Percentiles rank a stretch among this genome's conserved stretches.
These are phyloP conservation scores for Nemotelus pantherinus DNA, from an alignment of 2,888 invertebrate genomes.

Conservation along the genomic window DNA sequence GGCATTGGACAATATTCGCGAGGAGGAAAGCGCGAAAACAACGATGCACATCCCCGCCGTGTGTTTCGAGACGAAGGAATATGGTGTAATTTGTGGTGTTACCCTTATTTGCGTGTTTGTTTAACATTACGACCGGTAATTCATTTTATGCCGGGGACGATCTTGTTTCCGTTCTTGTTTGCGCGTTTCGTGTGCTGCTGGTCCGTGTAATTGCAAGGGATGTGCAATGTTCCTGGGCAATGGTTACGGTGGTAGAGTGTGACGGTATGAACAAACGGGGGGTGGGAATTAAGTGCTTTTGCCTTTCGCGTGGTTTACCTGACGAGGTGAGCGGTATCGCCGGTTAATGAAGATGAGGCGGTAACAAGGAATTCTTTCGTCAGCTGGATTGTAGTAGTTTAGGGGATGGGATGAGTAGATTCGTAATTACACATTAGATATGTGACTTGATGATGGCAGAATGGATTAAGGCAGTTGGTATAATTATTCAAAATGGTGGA, in stretches of 20 bases:
- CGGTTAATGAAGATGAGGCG: slow-evolving; percentile 19
- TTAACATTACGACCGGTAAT: slow-evolving; percentile 48
- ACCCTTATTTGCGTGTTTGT: slow-evolving; percentile 51
- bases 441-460: neutral
- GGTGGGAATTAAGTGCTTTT: slow-evolving; percentile 22
- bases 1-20: slow-evolving; percentile 38
- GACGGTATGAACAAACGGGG: neutral
- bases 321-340: neutral
- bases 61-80: slow-evolving; percentile 39
- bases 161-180: slow-evolving; percentile 7
- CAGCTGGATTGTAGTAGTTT: neutral
- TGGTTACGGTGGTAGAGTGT: neutral
- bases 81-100: slow-evolving; percentile 50
- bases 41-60: neutral
- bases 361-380: slow-evolving; percentile 13
- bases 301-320: slow-evolving; percentile 12
- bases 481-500: slow-evolving; percentile 8
- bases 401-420: neutral
- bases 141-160: slow-evolving; percentile 44
- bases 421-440: neutral
- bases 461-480: neutral
- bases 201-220: slow-evolving; percentile 22
- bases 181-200: neutral
- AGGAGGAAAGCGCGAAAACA: slow-evolving; percentile 40
- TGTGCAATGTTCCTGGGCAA: neutral